These are phyloP conservation scores for Pygoscelis adeliae DNA, from an alignment of 2,113 vertebrate species.

Conservation along the genomic window DNA sequence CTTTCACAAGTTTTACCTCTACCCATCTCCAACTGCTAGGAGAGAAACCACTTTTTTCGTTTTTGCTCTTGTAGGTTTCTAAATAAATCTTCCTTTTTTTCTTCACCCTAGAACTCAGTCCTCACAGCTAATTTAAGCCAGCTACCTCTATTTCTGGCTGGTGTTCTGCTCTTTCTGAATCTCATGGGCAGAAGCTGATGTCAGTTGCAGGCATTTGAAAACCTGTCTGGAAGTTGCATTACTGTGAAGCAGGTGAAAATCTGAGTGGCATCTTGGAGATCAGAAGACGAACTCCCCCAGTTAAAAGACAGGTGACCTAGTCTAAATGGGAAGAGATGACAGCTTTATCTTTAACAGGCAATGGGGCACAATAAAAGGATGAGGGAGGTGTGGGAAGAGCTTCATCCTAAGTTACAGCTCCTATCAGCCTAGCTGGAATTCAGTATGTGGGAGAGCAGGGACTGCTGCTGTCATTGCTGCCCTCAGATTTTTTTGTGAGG, in stretches of 20 bases:
- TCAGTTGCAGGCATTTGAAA: neutral
- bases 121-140: neutral
- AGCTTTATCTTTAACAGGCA: slow-evolving; percentile 15
- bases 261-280: neutral
- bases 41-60: neutral
- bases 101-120: neutral
- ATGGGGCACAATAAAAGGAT: neutral
- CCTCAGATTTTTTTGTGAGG: neutral
- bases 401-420: neutral
- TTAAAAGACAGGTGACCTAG: neutral
- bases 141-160: neutral
- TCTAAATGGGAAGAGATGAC: neutral
- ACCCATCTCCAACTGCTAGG: neutral
- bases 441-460: slow-evolving; percentile 1
- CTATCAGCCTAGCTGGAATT: slow-evolving; percentile 18
- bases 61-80: neutral
- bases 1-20: neutral
- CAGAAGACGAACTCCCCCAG: neutral
- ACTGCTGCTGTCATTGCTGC: slow-evolving; percentile 12
- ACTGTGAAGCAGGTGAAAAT: neutral
- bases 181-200: neutral
- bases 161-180: neutral
- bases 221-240: neutral
- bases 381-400: neutral
- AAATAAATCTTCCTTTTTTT: neutral